Evolutionary conservation across 1,140 invertebrate genomes (phyloP), one percentile per base, ranked within the genome.

Genomic region (Drosophila chauvacae): DNA sequence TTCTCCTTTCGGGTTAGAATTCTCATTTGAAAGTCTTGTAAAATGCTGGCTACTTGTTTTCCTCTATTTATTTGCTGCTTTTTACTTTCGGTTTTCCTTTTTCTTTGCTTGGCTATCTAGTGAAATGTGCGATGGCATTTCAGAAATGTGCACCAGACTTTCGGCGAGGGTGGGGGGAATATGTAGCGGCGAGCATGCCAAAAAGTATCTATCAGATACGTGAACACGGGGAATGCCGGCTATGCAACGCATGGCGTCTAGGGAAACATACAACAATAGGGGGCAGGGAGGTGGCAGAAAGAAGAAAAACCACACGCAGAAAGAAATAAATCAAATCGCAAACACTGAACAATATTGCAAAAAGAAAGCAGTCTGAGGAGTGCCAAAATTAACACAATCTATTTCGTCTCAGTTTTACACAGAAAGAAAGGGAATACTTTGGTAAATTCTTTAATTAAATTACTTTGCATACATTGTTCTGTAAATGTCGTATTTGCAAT

Each of bases 81-180:
- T 55, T 39, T 45, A 45, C 18, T 42, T 23, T 65, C 42, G 28
- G 16, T 69, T 58, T 69, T 58, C 18, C 3, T 26, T 11, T 16
- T 23, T 23, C 61, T 55, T 55, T 56, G 39, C 35, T 69, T 28
- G 20, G 39, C 58, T 26, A 42, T 66, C 16, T 41, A 80, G 69
- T 77, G 68, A 88, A 88, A 87, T 87, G 76, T 70, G 76, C 80
- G 48, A 74, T 73, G 83, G 83, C 80, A 87, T 87, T 80, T 80
- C 11, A 88, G 68, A 53, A 87, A 87, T 87, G 80, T 83, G 76
- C 84, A 61, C 66, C 63, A 76, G 79, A 72, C 81, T 72, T 51
- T 55, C 33, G 23, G 41, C 20, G 39, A 35, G 10, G 30, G 26
- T 7, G 35, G 48, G 48, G 48, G 44, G n/a, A 18, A 42, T 26